phyloP scores from a whole-genome alignment of 1,140 invertebrate species.

The Drosophila subpulchrella region DNA sequence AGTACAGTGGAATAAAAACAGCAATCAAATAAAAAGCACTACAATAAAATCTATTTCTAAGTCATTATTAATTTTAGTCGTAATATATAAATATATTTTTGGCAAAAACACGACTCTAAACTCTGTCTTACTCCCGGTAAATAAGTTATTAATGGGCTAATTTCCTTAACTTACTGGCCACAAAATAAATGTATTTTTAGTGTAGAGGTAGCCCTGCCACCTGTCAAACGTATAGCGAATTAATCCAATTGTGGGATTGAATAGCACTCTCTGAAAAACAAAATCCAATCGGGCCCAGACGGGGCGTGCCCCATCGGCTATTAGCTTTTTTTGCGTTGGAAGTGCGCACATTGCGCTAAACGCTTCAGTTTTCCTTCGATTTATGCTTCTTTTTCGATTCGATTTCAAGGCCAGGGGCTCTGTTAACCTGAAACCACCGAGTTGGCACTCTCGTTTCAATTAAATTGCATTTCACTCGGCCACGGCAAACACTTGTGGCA shows the following conservation, averaged over 20 bases:
- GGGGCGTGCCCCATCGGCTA: constrained; percentile 31
- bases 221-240: neutral
- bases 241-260: neutral
- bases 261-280: constrained; percentile 7
- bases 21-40: too few relatives aligned
- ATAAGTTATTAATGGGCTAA: neutral
- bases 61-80: too few relatives aligned
- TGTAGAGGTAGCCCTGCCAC: neutral
- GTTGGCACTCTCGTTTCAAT: constrained; percentile 56
- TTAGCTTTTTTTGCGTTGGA: constrained; percentile 5
- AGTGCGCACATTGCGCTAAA: constrained; percentile 26
- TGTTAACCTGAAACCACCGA: constrained; percentile 40
- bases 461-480: constrained; percentile 63
- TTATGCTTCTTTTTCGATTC: constrained; percentile 24
- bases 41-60: too few relatives aligned
- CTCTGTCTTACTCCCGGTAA: too few relatives aligned
- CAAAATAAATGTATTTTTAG: neutral
- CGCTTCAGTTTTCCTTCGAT: constrained; percentile 18
- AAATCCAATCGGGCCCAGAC: constrained; percentile 10
- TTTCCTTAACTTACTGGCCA: neutral
- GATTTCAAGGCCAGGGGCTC: constrained; percentile 25
- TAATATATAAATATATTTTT: too few relatives aligned
- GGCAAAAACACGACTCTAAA: neutral
- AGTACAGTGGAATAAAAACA: neutral
- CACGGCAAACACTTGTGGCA: constrained; percentile 52